phyloP scores from a whole-genome alignment of 2,113 vertebrate genomes.

The Grallaria varia region DNA sequence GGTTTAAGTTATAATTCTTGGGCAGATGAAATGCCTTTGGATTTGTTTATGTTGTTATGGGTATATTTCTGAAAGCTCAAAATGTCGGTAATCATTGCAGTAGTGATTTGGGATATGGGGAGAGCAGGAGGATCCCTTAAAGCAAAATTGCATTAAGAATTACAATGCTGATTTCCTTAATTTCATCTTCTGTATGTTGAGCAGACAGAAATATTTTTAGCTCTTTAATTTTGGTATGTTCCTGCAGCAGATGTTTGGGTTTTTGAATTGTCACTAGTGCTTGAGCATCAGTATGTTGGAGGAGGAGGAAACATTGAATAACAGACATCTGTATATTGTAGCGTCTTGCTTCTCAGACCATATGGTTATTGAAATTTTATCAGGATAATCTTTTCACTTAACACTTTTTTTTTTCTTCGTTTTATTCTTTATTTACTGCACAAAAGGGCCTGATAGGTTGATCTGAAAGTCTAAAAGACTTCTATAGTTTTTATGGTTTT shows the following conservation, averaged over 20 bases:
- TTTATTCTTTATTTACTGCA: not conserved
- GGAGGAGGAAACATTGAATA: not conserved
- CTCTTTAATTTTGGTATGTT: not conserved
- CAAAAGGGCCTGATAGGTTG: not conserved
- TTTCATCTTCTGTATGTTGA: not conserved
- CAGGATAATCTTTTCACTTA: not conserved
- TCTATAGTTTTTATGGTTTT: not conserved
- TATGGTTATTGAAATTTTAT: not conserved
- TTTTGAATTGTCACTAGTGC: not conserved
- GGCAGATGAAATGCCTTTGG: not conserved
- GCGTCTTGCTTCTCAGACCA: not conserved
- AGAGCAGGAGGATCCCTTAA: not conserved
- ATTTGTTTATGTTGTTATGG: not conserved
- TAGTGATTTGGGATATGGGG: not conserved
- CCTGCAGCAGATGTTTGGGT: not conserved
- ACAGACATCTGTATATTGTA: not conserved
- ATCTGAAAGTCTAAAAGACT: not conserved
- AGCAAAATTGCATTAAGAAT: not conserved
- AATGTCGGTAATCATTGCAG: not conserved
- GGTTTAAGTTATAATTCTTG: not conserved
- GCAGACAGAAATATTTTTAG: not conserved
- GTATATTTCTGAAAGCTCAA: not conserved
- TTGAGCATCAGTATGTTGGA: not conserved
- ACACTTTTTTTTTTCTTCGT: not conserved
- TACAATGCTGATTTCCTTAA: not conserved